These are phyloP conservation scores for Sus cebifrons DNA, from an alignment of 2,797 vertebrate species.

Conservation along the genomic window DNA sequence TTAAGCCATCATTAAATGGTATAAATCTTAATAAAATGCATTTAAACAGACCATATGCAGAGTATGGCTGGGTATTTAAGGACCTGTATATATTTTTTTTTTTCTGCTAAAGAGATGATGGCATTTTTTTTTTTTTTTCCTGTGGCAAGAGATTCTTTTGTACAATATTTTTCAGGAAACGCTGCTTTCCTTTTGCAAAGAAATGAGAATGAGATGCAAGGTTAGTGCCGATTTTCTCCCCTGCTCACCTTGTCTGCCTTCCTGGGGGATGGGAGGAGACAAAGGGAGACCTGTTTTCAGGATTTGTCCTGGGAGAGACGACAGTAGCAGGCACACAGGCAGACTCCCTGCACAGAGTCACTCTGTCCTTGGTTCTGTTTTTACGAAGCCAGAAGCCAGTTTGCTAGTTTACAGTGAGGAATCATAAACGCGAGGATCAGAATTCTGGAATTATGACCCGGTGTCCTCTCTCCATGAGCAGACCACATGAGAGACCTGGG, in stretches of 20 bases:
- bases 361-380: not conserved
- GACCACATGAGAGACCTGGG: not conserved
- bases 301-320: not conserved
- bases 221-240: not conserved
- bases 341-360: no score
- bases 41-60: conserved; percentile 88
- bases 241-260: not conserved
- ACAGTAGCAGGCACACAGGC: fast-evolving
- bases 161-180: conserved; percentile 70
- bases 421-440: not conserved
- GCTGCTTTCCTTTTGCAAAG: conserved; percentile 14
- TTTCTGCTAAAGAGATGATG: conserved; percentile 72
- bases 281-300: fast-evolving
- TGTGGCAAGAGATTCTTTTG: conserved; percentile 77
- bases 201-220: not conserved
- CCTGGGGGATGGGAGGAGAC: not conserved
- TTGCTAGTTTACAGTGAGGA: not conserved
- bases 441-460: fast-evolving
- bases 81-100: conserved; percentile 80
- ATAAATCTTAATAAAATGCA: conserved; percentile 90
- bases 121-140: conserved; percentile 78
- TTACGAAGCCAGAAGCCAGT: not conserved
- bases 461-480: not conserved
- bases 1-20: conserved; percentile 87
- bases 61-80: conserved; percentile 87